Conservation (phyloP, 1,140 invertebrate genomes). For the Chymomyza costata region DNA sequence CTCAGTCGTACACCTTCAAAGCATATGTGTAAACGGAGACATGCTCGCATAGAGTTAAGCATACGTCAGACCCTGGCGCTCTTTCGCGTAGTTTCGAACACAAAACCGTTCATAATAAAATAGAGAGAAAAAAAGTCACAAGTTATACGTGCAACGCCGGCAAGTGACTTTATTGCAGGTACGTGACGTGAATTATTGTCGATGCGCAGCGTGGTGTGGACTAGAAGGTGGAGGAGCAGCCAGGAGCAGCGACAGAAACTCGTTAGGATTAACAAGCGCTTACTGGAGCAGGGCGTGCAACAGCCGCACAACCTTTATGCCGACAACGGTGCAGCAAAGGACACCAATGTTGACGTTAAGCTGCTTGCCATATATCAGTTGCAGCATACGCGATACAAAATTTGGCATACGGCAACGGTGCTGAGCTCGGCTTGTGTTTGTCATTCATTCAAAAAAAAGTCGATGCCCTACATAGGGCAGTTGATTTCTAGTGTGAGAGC, state of each 20-base stretch:
- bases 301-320: conserved; percentile 44
- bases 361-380: conserved; percentile 47
- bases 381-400: conserved; percentile 37
- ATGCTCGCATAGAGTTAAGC: too few species aligned
- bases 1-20: too few species aligned
- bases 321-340: too few species aligned
- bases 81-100: too few species aligned
- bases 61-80: background rate
- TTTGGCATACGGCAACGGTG: conserved; percentile 1
- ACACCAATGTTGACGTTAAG: too few species aligned
- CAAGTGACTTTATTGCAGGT: conserved; percentile 72
- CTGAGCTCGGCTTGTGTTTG: conserved; percentile 42
- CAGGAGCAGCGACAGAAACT: conserved; percentile 45
- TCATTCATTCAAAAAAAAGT: conserved; percentile 54
- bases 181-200: conserved; percentile 73
- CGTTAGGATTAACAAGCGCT: conserved; percentile 73
- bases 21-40: too few species aligned
- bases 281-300: conserved; percentile 64
- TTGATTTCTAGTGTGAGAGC: too few species aligned
- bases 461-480: conserved; percentile 46
- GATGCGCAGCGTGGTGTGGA: conserved; percentile 30
- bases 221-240: conserved; percentile 1
- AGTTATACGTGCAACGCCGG: conserved; percentile 70
- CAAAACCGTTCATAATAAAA: conserved; percentile 71
- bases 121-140: conserved; percentile 44